Conservation (phyloP, 2,113 vertebrate genomes). For the Saccopteryx leptura region DNA sequence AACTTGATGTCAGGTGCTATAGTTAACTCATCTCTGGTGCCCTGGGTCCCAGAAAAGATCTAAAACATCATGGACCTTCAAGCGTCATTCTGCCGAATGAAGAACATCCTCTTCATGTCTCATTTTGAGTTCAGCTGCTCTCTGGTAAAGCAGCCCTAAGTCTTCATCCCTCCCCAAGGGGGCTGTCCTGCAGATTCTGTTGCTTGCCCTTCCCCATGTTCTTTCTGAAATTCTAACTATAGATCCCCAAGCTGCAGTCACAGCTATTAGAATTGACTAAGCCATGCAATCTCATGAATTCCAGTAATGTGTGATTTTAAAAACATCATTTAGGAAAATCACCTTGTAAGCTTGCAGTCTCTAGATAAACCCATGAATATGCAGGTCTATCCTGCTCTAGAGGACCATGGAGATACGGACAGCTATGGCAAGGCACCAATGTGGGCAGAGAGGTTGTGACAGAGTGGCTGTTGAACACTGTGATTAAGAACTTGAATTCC, state of each 20-base stretch:
- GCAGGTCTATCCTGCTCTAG: not conserved
- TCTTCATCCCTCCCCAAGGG: not conserved
- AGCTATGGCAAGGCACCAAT: not conserved
- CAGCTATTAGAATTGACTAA: not conserved
- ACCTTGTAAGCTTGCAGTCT: not conserved
- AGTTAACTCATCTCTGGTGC: not conserved
- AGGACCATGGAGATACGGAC: not conserved
- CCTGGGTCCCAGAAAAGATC: not conserved
- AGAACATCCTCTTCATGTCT: not conserved
- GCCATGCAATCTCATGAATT: not conserved
- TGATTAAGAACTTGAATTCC: not conserved
- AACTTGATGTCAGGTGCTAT: not conserved
- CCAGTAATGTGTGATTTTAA: not conserved
- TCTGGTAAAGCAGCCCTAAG: not conserved
- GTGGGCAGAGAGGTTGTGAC: not conserved
- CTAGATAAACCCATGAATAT: not conserved
- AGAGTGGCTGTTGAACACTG: not conserved
- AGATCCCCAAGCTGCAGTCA: not conserved
- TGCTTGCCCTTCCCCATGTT: not conserved
- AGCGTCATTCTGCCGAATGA: not conserved
- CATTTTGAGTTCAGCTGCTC: not conserved
- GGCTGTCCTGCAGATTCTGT: not conserved
- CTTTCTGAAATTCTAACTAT: not conserved
- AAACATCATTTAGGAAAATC: conserved; percentile 9
- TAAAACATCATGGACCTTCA: not conserved